These are phyloP conservation scores for Nematopogon swammerdamellus DNA, from an alignment of 2,888 invertebrate genomes.

Conservation along the genomic window DNA sequence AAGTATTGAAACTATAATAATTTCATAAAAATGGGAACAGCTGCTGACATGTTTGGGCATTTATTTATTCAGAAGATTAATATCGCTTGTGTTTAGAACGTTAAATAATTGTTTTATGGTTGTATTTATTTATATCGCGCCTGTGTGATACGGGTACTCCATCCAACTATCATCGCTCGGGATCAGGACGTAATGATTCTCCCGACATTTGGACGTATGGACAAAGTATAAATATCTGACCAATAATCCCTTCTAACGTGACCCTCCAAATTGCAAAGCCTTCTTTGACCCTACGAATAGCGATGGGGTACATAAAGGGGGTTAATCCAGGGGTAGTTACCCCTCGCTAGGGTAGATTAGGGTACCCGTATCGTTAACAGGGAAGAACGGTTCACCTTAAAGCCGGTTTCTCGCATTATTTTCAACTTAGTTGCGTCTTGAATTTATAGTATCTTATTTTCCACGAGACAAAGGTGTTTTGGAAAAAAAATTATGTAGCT, in stretches of 20 bases:
- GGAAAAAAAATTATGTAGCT: neutral
- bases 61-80: no score
- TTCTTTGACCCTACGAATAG: neutral
- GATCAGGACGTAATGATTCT: no score
- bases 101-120: no score
- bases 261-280: neutral
- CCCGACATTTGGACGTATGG: no score
- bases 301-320: neutral
- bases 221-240: neutral
- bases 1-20: no score
- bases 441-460: neutral
- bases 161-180: no score
- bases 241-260: neutral
- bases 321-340: neutral
- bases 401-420: neutral
- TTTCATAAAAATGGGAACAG: no score
- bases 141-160: no score
- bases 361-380: neutral
- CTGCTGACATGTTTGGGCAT: no score
- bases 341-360: neutral
- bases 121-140: no score
- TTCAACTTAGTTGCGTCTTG: neutral
- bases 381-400: neutral
- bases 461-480: neutral
- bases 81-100: no score